Base-by-base conservation (phyloP, 2,888 invertebrate species). In the Agrochola lota region DNA sequence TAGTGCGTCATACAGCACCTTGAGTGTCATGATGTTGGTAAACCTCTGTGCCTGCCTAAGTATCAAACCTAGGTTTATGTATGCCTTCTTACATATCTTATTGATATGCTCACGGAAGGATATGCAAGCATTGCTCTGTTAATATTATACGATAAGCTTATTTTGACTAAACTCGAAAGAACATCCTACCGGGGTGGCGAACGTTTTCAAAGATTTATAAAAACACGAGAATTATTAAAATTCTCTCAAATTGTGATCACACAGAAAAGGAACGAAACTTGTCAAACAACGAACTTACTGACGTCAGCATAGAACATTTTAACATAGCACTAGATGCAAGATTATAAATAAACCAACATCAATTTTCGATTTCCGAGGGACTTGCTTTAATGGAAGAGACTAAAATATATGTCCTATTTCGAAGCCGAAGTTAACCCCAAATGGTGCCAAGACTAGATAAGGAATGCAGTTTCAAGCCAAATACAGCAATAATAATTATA, bases 371-470 rank as follows among this genome's bases (percentile, higher is more conserved):
- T 69, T 66, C 71, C 64, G 35, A 82, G 77, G 73, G 83, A 74
- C 66, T 71, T 60, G 83, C 62, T 82, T 85, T 85, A 84, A 85
- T 84, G 74, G 86, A 69, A 55, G 43, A 35, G 43, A 8, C 77
- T 66, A 62, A 84, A 84, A 82, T 84, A 69, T 77, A 74, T 77
- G 74, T 74, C 70, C 86, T 71, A 77, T 82, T 84, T 72, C 46
- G 62, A 43, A 66, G 70, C 73, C 43, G 62, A 82, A 85, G 64
- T 74, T 74, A 82, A 83, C 86, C 71, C 49, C 68, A 85, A 84
- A 85, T 52, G 52, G 69, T 84, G 86, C 83, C 86, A 84, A 84
- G 77, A 71, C 76, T 52, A 74, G 83, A 85, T 84, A 84, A 85
- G 85, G 74, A 74, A 77, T 82, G 82, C 77, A 69, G 63, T 85